Base-by-base conservation (phyloP, 2,113 vertebrate genomes). In the Tichodroma muraria region DNA sequence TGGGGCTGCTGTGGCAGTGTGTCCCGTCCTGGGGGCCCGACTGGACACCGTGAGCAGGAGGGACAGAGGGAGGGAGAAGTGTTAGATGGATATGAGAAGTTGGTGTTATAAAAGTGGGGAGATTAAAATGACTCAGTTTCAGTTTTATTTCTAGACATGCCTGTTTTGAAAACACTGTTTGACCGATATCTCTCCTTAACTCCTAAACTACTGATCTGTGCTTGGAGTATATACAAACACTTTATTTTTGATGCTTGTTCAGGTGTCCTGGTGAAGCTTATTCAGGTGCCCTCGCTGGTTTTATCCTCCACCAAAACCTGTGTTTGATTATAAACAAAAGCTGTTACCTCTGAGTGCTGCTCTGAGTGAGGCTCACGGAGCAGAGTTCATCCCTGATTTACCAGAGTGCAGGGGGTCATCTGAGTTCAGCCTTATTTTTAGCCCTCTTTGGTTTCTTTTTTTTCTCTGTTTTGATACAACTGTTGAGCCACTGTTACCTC, bases 391-490 rank as follows among this genome's bases (percentile, higher is more conserved):
- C 81, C 60, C 79, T 86, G 90, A 79, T 91, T 77, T 95, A 85
- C 89, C 61, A 75, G 88, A 95, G 89, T 65, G 90, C 47, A 40
- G 42, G 27, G 54, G 91, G 92, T 96, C 94, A 97, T 65, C 88
- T 15, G 61, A 94, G 88, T 96, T 96, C 90, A 96, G 80, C 80
- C 49, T 81, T 95, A 93, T 96, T 96, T 95, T 95, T 91, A 96
- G 90, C 72, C 61, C 71, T 75, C 70, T 95, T 95, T 82, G 37
- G 47, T 73, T 88, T 79, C 69, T 86, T 30, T 69, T 71, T 80
- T 64, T 79, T 30, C 57, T 61, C 13, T 49, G 14, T 80, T 94
- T 86, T 89, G 85, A 49, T 89, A 70, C 21, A 18, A 60, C 84
- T 72, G 5, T 72, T 76, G 84, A 94, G 93, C 30, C 89, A 63